Conservation (phyloP, 2,888 invertebrate species). For the Sminthurides aquaticus region DNA sequence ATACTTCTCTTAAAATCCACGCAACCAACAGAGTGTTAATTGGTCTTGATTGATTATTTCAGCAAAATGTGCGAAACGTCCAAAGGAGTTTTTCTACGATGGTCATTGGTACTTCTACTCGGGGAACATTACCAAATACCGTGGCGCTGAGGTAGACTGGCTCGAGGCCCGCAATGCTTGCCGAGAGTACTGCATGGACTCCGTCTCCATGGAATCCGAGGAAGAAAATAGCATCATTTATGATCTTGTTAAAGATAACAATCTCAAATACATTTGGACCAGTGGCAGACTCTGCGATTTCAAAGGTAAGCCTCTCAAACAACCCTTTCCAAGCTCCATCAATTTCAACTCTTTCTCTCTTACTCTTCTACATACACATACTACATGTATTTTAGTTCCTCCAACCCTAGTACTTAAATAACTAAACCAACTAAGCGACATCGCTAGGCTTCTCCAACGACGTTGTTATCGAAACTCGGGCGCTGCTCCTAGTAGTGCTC, state of each 20-base stretch:
- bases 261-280: constrained; percentile 70
- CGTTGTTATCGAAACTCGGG: no score
- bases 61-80: constrained; percentile 38
- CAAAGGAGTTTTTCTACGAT: constrained; percentile 52
- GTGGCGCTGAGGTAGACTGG: constrained; percentile 79
- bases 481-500: no score
- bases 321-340: not conserved
- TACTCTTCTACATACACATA: not conserved
- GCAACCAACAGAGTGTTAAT: no score
- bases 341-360: not conserved
- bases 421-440: no score
- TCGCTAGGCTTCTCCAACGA: no score
- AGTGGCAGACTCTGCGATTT: constrained; percentile 88
- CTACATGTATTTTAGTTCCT: no score
- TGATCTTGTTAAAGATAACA: constrained; percentile 30
- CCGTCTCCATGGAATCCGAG: constrained; percentile 80
- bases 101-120: constrained; percentile 85
- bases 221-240: constrained; percentile 57
- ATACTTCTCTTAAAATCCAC: no score
- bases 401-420: no score
- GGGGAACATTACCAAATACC: constrained; percentile 67
- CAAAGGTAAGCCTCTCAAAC: constrained; percentile 51
- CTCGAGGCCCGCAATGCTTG: constrained; percentile 84
- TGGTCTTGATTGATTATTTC: not conserved
- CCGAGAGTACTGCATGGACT: constrained; percentile 87